These are phyloP conservation scores for Meteorus cinctellus DNA, from an alignment of 2,888 invertebrate species.

Conservation along the genomic window DNA sequence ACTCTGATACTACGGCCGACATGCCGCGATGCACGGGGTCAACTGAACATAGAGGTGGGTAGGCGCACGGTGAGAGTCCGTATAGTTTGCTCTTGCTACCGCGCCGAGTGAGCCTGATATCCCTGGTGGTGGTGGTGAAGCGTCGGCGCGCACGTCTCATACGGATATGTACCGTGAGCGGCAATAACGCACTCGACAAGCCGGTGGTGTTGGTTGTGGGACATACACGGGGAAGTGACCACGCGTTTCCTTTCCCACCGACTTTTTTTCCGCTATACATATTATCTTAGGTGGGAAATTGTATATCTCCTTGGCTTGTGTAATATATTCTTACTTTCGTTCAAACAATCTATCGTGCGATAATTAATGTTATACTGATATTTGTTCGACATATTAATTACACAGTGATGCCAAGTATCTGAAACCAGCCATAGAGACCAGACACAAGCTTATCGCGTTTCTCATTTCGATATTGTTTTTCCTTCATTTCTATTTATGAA, in stretches of 20 bases:
- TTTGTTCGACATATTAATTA: not conserved
- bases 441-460: not conserved
- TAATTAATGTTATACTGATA: not conserved
- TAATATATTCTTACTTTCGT: not conserved
- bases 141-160: conserved; percentile 12
- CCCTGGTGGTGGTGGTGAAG: conserved; percentile 1
- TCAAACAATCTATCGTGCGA: not conserved
- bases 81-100: conserved; percentile 51
- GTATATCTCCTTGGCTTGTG: not conserved
- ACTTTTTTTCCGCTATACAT: not conserved
- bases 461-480: not conserved
- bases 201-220: conserved; percentile 11
- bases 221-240: conserved; percentile 14
- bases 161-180: conserved; percentile 10
- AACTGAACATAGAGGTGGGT: conserved; percentile 65
- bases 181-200: conserved; percentile 30
- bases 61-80: conserved; percentile 51
- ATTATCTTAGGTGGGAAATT: conserved; percentile 9
- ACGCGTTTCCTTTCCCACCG: conserved; percentile 33
- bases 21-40: conserved; percentile 73
- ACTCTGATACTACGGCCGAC: conserved; percentile 60
- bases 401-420: not conserved
- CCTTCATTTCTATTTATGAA: not conserved
- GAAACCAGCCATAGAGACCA: not conserved
- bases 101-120: conserved; percentile 35